Percentiles rank a stretch among this genome's conserved stretches.
These are phyloP conservation scores for Rousettus madagascariensis DNA, from an alignment of 2,797 vertebrate species.

Conservation along the genomic window DNA sequence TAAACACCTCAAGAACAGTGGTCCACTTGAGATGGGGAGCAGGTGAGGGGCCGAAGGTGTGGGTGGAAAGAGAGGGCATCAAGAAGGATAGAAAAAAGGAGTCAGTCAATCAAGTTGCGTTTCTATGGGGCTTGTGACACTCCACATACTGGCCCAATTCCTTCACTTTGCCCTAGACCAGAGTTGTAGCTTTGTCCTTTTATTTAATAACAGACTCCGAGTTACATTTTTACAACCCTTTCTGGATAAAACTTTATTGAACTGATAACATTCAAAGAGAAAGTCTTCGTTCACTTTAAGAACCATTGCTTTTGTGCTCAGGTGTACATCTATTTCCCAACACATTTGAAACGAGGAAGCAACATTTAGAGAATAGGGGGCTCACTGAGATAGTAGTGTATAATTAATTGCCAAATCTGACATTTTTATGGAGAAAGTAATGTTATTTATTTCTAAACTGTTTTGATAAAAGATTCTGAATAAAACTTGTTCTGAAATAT, in stretches of 20 bases:
- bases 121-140: background rate
- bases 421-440: background rate
- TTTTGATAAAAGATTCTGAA: constrained; percentile 14
- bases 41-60: background rate
- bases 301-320: background rate
- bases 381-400: background rate
- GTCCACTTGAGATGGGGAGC: background rate
- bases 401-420: background rate
- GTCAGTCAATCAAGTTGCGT: background rate
- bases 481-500: constrained; percentile 23
- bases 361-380: background rate
- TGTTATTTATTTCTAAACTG: background rate
- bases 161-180: background rate
- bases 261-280: background rate
- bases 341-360: background rate
- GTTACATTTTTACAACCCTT: background rate
- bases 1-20: background rate
- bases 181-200: background rate
- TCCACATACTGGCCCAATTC: background rate
- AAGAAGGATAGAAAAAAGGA: background rate
- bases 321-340: background rate
- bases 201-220: background rate
- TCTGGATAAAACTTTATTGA: background rate
- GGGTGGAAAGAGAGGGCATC: background rate
- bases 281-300: background rate